These are phyloP conservation scores for Pristionchus maxplancki DNA, from an alignment of 2,888 invertebrate species.

Conservation along the genomic window DNA sequence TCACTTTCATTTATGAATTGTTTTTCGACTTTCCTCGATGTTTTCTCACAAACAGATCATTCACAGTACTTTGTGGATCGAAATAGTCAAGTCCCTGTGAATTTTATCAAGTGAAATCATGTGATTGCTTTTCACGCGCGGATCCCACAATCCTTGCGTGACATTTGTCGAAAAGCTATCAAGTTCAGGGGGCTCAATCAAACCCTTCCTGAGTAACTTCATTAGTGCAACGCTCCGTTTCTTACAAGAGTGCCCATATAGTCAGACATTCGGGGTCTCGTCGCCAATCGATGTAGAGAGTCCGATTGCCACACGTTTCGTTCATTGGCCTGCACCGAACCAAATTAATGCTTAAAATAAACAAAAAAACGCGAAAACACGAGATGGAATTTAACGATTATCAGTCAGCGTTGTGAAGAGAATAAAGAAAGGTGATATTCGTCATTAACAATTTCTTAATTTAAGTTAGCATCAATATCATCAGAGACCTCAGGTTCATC, in stretches of 20 bases:
- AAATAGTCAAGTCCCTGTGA: background rate
- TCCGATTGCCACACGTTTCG: constrained; percentile 25
- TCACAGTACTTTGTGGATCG: background rate
- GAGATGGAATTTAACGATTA: no score
- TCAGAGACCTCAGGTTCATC: no score
- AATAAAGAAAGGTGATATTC: background rate
- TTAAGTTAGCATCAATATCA: background rate
- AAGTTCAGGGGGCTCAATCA: background rate
- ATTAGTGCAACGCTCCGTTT: background rate
- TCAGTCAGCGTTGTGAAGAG: no score
- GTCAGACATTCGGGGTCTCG: constrained; percentile 19
- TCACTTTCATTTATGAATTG: background rate
- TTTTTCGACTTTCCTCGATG: background rate
- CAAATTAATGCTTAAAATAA: background rate
- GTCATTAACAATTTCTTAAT: no score
- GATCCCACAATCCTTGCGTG: background rate
- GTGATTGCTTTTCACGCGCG: background rate
- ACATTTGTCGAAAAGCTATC: background rate
- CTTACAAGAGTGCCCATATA: constrained; percentile 42
- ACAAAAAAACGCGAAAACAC: background rate
- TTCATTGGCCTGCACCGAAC: background rate
- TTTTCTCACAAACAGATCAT: background rate
- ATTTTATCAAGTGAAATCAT: background rate
- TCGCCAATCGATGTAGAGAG: background rate
- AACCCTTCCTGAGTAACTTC: no score